Evolutionary conservation across 1,140 invertebrate genomes (phyloP).

Genomic region (Drosophila neocordata): DNA sequence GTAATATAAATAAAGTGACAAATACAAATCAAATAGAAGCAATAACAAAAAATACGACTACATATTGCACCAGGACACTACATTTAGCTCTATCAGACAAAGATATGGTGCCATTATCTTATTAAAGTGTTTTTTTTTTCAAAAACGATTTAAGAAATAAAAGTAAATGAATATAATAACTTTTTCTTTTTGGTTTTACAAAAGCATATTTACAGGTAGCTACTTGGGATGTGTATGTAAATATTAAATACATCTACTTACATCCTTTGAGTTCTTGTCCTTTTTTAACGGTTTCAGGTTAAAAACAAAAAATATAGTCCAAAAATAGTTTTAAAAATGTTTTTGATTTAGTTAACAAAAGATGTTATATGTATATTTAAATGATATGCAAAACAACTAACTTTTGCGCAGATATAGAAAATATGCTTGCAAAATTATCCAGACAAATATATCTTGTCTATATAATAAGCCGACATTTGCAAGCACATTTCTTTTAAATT

Average conservation of each 20-base stretch:
- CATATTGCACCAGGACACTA: neutral
- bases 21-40: slow-evolving; percentile 2
- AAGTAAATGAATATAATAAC: slow-evolving; percentile 11
- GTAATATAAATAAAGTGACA: slow-evolving; percentile 9
- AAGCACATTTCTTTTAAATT: too few species aligned
- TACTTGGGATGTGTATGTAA: slow-evolving; percentile 23
- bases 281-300: slow-evolving; percentile 56
- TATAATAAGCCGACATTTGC: neutral
- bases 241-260: slow-evolving; percentile 72
- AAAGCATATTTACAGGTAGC: slow-evolving; percentile 41
- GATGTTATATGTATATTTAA: slow-evolving; percentile 11
- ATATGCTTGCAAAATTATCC: neutral
- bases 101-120: neutral
- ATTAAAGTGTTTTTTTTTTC: slow-evolving; percentile 36
- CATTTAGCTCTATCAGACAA: neutral
- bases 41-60: neutral
- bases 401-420: neutral
- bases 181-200: slow-evolving; percentile 38
- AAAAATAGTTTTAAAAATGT: slow-evolving; percentile 46
- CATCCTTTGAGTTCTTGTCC: slow-evolving; percentile 79
- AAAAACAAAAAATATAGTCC: slow-evolving; percentile 70
- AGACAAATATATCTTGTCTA: too few species aligned
- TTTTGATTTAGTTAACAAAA: slow-evolving; percentile 37
- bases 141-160: slow-evolving; percentile 39
- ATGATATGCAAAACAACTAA: slow-evolving; percentile 24